Evolutionary conservation across 2,797 vertebrate species (phyloP).

Genomic region (Enteromius treurensis): DNA sequence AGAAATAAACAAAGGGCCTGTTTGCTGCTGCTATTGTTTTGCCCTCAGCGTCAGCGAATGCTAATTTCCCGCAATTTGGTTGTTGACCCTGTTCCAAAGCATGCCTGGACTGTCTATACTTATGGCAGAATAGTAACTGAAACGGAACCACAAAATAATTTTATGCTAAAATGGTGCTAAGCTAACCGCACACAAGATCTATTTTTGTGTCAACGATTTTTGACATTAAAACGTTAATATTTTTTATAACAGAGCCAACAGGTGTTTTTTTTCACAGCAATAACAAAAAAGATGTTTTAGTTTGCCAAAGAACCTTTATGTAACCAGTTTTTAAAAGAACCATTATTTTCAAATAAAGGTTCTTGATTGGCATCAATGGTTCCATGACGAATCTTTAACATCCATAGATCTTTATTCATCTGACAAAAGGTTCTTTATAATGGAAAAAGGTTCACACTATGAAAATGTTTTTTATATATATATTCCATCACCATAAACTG

Average conservation of each 20-base stretch:
- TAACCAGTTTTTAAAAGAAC: not conserved
- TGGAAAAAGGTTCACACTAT: not conserved
- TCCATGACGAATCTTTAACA: not conserved
- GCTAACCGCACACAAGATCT: not conserved
- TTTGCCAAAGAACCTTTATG: not conserved
- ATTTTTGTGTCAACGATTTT: not conserved
- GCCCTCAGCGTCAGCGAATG: constrained; percentile 26
- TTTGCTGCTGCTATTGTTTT: constrained; percentile 59
- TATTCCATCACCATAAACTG: not conserved
- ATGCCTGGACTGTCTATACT: not conserved
- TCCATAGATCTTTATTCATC: not conserved
- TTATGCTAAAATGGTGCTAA: not conserved
- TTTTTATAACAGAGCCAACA: not conserved
- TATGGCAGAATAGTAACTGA: not conserved
- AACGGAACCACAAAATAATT: not conserved
- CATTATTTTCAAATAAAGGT: not conserved
- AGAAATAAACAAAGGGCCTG: constrained; percentile 65
- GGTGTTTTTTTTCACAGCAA: not conserved
- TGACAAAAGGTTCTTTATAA: not conserved
- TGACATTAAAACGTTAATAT: too few species aligned
- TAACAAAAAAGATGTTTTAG: not conserved
- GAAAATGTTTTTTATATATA: not conserved
- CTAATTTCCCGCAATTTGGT: constrained; percentile 7
- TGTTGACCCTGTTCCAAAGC: constrained; percentile 17
- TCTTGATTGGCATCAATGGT: not conserved